A percentile compares a stretch with the other conserved stretches of the same genome.
Evolutionary conservation across 2,888 invertebrate genomes (phyloP).

Genomic region (Antheraea yamamai): DNA sequence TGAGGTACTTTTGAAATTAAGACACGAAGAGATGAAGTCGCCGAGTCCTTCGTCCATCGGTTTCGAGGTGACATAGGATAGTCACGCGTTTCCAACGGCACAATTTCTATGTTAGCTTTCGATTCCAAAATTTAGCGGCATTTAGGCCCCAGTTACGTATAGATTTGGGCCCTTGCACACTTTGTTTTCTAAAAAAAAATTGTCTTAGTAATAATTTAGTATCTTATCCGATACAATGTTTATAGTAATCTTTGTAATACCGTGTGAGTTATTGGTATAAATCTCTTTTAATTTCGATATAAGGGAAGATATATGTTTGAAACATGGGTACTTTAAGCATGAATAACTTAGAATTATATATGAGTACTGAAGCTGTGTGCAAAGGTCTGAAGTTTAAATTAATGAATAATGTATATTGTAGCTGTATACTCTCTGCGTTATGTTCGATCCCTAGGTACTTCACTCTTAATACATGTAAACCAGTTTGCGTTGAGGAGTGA

Average conservation of each 20-base stretch:
- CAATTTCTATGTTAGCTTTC: slow-evolving; percentile 43
- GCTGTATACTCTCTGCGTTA: slow-evolving; percentile 55
- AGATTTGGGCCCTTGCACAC: slow-evolving; percentile 39
- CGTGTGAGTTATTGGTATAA: background rate
- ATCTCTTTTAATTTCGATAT: background rate
- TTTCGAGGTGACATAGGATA: slow-evolving; percentile 77
- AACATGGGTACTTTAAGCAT: background rate
- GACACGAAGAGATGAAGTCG: slow-evolving; percentile 43
- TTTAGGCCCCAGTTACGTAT: slow-evolving; percentile 56
- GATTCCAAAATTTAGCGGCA: slow-evolving; percentile 54
- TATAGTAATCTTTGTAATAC: background rate
- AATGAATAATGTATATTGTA: slow-evolving; percentile 63
- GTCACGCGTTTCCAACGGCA: slow-evolving; percentile 48
- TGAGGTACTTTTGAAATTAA: slow-evolving; percentile 78
- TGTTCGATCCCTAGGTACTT: slow-evolving; percentile 63
- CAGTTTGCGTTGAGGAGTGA: slow-evolving; percentile 74
- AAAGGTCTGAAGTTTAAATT: slow-evolving; percentile 23
- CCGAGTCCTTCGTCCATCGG: slow-evolving; percentile 45
- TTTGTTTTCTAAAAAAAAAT: slow-evolving; percentile 37
- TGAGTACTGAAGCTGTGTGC: slow-evolving; percentile 14
- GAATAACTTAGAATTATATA: background rate
- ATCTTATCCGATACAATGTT: background rate
- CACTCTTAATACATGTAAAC: slow-evolving; percentile 65
- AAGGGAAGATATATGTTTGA: background rate
- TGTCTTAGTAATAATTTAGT: background rate